phyloP scores from a whole-genome alignment of 2,888 invertebrate genomes.

The Blastobasis adustella region DNA sequence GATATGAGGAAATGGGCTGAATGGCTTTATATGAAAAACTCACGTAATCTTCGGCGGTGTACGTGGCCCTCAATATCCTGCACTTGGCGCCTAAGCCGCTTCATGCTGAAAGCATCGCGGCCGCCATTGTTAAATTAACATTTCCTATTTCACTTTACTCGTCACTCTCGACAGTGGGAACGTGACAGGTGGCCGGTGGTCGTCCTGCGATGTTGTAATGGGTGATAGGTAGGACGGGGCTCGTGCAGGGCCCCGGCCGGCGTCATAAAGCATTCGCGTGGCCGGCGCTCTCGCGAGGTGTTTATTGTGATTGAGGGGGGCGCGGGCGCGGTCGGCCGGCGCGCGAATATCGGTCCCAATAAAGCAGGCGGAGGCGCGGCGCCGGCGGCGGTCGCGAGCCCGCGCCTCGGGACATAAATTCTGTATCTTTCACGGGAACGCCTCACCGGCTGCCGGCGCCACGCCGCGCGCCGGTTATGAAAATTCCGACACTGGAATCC shows the following conservation, averaged over 20 bases:
- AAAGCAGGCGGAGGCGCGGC: constrained; percentile 31
- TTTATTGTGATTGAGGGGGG: constrained; percentile 46
- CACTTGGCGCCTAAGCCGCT: constrained; percentile 47
- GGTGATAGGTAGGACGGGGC: too few species aligned
- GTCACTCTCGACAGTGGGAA: too few species aligned
- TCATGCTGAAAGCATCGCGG: constrained; percentile 33
- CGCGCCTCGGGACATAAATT: constrained; percentile 52
- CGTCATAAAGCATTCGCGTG: constrained; percentile 49
- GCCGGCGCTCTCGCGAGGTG: constrained; percentile 39
- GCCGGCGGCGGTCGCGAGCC: constrained; percentile 28
- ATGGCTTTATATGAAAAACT: constrained; percentile 72
- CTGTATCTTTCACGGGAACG: constrained; percentile 56
- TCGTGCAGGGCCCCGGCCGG: constrained; percentile 17
- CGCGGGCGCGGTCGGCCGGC: constrained; percentile 28
- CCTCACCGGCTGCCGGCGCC: constrained; percentile 42
- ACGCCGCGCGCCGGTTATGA: constrained; percentile 54
- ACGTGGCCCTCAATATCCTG: constrained; percentile 60
- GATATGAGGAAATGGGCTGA: constrained; percentile 73
- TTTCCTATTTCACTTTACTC: background rate
- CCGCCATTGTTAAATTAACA: constrained; percentile 42
- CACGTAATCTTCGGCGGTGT: constrained; percentile 64
- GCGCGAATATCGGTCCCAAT: constrained; percentile 33
- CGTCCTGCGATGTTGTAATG: too few species aligned
- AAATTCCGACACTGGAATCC: constrained; percentile 68
- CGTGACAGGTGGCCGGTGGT: too few species aligned